Evolutionary conservation across 2,113 vertebrate species (phyloP).

Genomic region (Hippopotamus amphibius): DNA sequence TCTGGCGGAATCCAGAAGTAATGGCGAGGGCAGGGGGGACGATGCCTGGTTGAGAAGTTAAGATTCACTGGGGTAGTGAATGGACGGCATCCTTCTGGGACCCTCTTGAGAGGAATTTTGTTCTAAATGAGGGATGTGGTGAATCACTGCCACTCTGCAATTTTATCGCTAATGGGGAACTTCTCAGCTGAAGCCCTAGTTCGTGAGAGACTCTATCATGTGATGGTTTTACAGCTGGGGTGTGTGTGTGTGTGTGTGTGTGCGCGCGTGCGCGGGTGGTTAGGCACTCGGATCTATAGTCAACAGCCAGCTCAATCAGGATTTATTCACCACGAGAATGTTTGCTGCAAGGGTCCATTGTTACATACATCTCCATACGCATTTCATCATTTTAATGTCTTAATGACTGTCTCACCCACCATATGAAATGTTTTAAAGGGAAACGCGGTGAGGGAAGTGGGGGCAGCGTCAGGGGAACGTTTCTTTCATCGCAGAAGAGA

Average conservation of each 20-base stretch:
- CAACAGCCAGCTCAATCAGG: slow-evolving; percentile 7
- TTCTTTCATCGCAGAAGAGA: slow-evolving; percentile 61
- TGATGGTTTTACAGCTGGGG: background rate
- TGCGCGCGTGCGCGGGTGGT: background rate
- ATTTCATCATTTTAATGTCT: background rate
- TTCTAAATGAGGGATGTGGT: slow-evolving; percentile 36
- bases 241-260: background rate
- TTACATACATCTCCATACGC: slow-evolving; percentile 40
- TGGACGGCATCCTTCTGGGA: background rate
- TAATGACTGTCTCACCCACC: slow-evolving; percentile 53
- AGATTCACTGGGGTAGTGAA: slow-evolving; percentile 51
- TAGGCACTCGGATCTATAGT: background rate
- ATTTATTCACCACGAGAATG: background rate
- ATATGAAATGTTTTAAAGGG: slow-evolving; percentile 55
- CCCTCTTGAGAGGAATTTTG: slow-evolving; percentile 40
- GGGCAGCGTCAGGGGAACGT: slow-evolving; percentile 3
- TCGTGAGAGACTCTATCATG: background rate
- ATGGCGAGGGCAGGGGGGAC: background rate
- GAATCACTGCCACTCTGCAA: background rate
- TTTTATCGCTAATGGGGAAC: background rate
- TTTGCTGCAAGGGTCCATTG: background rate
- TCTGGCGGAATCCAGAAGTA: slow-evolving; percentile 64
- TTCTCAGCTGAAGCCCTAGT: background rate
- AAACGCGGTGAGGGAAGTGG: background rate
- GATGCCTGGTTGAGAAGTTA: slow-evolving; percentile 37